Base-by-base conservation (phyloP, 2,797 vertebrate genomes). In the Typhlichthys eigenmanni region DNA sequence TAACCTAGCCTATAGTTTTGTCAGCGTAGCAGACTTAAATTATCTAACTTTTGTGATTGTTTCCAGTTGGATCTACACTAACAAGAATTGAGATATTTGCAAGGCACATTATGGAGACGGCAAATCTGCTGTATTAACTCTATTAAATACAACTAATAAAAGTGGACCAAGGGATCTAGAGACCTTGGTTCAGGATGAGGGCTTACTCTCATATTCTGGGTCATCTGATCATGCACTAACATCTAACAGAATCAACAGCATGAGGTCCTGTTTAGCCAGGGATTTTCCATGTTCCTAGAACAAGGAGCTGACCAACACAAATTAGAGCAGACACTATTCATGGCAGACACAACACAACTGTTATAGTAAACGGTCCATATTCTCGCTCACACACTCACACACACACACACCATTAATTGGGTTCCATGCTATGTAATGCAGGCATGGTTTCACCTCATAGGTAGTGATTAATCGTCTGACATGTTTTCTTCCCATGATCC, bases 371-470 rank as follows among this genome's bases (percentile, higher is more conserved):
- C 16, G 2, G 17, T 24, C 17, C 19, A 9, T 19, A 12, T 19
- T 54, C 24, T 13, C 11, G 12, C 52, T 29, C 65, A 55, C 66
- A 68, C 0, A 51, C 56, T 29, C 65, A 55, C 66, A 68, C 0
- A 51, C 56, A 53, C 62, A 66, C 52, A 51, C 47, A 60, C 16
- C 69, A 67, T 82, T 13, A 81, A 83, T 47, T 48, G 49, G 69
- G 50, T 76, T 75, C 71, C 60, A 76, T 34, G 61, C 69, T 0
- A 58, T 76, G 70, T 80, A 62, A 38, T 58, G 63, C 70, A 52
- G 54, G 9, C 77, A 38, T 13, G 48, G 88, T 89, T 88, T 84
- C 80, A 80, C 85, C 84, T 90, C 88, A 87, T 90, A 87, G 87
- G 78, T 55, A 9, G 45, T 89, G 86, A 91, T 89, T 87, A 79